Percentiles rank a stretch among this genome's conserved stretches.
Conservation (phyloP, 2,888 invertebrate species). For the Graphium colonna region DNA sequence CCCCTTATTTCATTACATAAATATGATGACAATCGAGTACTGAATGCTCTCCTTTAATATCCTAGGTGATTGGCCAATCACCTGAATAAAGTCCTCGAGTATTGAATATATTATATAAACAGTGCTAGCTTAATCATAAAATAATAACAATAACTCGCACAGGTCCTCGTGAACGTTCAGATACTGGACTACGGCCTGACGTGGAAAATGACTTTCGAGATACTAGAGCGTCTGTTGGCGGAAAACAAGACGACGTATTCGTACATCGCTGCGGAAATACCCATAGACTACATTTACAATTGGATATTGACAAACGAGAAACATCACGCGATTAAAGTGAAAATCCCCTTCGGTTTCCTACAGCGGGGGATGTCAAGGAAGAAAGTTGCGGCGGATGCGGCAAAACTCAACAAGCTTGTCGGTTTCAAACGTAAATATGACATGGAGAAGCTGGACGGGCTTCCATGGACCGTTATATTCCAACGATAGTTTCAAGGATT, state of each 20-base stretch:
- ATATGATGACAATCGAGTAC: no score
- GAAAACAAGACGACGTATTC: conserved; percentile 51
- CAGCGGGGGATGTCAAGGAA: conserved; percentile 26
- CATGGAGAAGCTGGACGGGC: conserved; percentile 48
- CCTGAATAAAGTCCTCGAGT: no score
- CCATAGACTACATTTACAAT: conserved; percentile 64
- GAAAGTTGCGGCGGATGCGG: not conserved
- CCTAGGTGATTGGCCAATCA: no score
- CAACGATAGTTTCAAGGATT: conserved; percentile 37
- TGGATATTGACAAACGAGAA: conserved; percentile 41
- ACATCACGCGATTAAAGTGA: conserved; percentile 32
- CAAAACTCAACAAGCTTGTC: conserved; percentile 27
- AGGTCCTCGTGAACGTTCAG: conserved; percentile 67
- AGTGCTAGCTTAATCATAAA: no score
- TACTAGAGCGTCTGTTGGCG: conserved; percentile 51
- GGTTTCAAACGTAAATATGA: conserved; percentile 49
- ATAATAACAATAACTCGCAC: conserved; percentile 8
- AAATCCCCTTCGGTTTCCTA: conserved; percentile 32
- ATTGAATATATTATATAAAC: no score
- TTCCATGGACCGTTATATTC: conserved; percentile 71
- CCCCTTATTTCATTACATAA: no score
- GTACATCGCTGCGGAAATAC: conserved; percentile 54
- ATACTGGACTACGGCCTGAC: conserved; percentile 46
- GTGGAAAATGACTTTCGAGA: conserved; percentile 50
- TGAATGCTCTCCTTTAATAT: no score